Evolutionary conservation across 2,797 vertebrate species (phyloP).

Genomic region (Malacoctenus gilli): DNA sequence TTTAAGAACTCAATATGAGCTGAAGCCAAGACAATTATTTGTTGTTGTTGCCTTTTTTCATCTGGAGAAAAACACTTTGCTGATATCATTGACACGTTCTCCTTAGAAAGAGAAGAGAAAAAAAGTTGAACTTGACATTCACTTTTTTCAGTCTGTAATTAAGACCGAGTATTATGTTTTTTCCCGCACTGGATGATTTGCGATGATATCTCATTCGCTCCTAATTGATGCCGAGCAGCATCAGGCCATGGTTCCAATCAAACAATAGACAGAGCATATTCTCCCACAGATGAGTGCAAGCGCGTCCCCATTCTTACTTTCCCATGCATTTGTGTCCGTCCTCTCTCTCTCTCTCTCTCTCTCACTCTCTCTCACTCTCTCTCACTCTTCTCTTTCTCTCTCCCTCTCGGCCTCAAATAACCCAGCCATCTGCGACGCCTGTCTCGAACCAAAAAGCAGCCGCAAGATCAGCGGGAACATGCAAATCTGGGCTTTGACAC

Average conservation of each 20-base stretch:
- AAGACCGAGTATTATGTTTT: slow-evolving; percentile 23
- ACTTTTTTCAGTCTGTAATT: slow-evolving; percentile 49
- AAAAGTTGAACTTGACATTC: slow-evolving; percentile 13
- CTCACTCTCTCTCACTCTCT: neutral
- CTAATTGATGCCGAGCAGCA: slow-evolving; percentile 40
- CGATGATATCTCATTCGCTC: slow-evolving; percentile 43
- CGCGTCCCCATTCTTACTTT: slow-evolving; percentile 37
- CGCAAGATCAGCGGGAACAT: neutral
- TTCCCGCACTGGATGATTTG: slow-evolving; percentile 46
- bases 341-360: slow-evolving; percentile 11
- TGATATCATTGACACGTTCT: no score
- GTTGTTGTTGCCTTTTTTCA: neutral
- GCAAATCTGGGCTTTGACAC: slow-evolving; percentile 25
- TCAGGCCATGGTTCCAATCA: slow-evolving; percentile 41
- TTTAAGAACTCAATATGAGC: no score
- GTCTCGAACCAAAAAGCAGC: slow-evolving; percentile 25
- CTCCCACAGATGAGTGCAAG: slow-evolving; percentile 25
- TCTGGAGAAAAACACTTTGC: no score
- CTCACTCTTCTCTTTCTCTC: slow-evolving; percentile 21
- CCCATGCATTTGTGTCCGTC: slow-evolving; percentile 7
- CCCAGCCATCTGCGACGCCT: slow-evolving; percentile 40
- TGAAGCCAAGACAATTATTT: no score
- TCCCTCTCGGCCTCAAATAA: slow-evolving; percentile 38
- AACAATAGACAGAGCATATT: slow-evolving; percentile 37
- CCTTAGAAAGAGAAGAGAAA: slow-evolving; percentile 20